phyloP scores from a whole-genome alignment of 2,888 invertebrate genomes.

The Meghimatium bilineatum region DNA sequence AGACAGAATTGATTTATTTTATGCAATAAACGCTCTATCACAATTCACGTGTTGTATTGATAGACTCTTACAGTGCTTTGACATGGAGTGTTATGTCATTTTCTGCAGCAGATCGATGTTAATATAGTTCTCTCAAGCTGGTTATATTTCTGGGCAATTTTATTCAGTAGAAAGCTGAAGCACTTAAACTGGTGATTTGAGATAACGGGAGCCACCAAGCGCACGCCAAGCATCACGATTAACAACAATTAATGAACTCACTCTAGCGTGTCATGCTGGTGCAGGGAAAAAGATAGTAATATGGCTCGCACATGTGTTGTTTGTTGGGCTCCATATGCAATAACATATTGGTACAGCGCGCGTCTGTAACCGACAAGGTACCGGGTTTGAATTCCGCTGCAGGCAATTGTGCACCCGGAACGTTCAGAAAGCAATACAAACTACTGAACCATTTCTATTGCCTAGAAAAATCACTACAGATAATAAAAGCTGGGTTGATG shows the following conservation, averaged over 20 bases:
- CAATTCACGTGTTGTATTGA: not conserved
- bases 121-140: not conserved
- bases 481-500: too few species aligned
- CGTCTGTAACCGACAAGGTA: too few species aligned
- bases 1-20: not conserved
- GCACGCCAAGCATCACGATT: not conserved
- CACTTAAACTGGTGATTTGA: not conserved
- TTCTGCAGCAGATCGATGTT: not conserved
- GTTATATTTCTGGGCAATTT: not conserved
- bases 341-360: too few species aligned
- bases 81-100: not conserved
- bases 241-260: slow-evolving; percentile 7
- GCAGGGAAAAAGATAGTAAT: too few species aligned
- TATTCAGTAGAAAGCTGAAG: not conserved
- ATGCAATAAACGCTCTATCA: not conserved
- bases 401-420: too few species aligned
- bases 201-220: not conserved
- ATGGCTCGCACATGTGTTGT: too few species aligned
- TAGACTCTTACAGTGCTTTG: not conserved
- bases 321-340: too few species aligned
- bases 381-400: too few species aligned
- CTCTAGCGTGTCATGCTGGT: not conserved
- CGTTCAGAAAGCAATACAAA: too few species aligned
- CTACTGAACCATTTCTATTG: too few species aligned
- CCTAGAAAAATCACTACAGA: too few species aligned